phyloP scores from a whole-genome alignment of 1,140 invertebrate species.

The Mizuhopecten yessoensis region DNA sequence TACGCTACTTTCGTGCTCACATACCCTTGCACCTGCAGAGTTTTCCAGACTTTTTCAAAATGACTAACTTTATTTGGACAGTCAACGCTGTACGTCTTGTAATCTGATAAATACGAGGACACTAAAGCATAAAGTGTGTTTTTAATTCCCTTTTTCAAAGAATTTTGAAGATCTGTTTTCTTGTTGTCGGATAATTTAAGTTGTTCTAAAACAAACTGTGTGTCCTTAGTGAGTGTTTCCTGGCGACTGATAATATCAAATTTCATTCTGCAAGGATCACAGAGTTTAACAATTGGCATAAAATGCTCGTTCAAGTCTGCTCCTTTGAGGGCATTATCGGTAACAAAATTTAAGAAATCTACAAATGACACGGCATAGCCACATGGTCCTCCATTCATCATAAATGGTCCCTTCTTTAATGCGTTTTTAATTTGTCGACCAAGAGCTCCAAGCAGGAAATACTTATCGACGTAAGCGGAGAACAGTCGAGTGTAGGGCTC shows the following conservation, averaged over 20 bases:
- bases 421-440: conserved; percentile 49
- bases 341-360: conserved; percentile 62
- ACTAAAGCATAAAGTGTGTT: background rate
- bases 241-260: conserved; percentile 54
- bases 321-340: background rate
- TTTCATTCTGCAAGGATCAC: conserved; percentile 59
- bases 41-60: conserved; percentile 32
- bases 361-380: conserved; percentile 67
- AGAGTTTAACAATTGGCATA: conserved; percentile 57
- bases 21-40: background rate
- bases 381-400: conserved; percentile 51
- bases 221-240: conserved; percentile 56
- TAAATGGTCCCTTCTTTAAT: background rate
- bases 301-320: conserved; percentile 62
- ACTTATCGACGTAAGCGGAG: conserved; percentile 70
- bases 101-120: background rate
- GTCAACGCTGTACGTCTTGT: background rate
- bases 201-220: conserved; percentile 31
- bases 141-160: conserved; percentile 1
- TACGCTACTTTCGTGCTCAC: background rate
- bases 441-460: conserved; percentile 64
- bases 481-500: conserved; percentile 67
- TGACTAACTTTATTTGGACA: background rate
- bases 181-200: background rate
- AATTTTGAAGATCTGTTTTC: background rate